Conservation (phyloP, 1,140 invertebrate species). For the Bombus consobrinus region DNA sequence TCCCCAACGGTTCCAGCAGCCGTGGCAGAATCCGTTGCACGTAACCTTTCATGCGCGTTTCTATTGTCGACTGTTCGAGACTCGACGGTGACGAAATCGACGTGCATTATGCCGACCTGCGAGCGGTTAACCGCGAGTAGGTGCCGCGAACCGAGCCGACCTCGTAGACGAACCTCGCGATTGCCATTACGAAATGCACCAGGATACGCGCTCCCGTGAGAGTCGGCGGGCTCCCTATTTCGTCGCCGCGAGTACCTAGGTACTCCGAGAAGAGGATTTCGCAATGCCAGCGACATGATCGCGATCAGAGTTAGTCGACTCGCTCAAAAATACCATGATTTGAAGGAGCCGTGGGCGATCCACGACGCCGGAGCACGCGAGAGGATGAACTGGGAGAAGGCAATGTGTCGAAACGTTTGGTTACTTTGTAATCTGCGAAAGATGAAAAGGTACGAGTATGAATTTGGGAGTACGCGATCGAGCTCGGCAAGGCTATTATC, state of each 20-base stretch:
- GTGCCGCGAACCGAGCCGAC: constrained; percentile 63
- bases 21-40: constrained; percentile 54
- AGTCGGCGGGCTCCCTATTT: constrained; percentile 15
- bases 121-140: constrained; percentile 62
- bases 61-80: constrained; percentile 71
- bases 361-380: not conserved
- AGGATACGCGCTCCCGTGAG: constrained; percentile 53
- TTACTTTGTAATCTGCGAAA: not conserved
- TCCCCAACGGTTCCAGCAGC: constrained; percentile 58
- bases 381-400: too few species aligned
- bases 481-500: too few species aligned
- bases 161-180: constrained; percentile 27
- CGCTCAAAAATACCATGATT: not conserved
- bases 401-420: not conserved
- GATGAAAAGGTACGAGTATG: not conserved
- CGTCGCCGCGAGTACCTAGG: not conserved
- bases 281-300: not conserved
- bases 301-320: not conserved
- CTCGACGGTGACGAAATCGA: constrained; percentile 70
- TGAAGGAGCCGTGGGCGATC: not conserved
- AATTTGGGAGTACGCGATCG: too few species aligned
- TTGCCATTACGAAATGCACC: constrained; percentile 57
- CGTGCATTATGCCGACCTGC: constrained; percentile 61
- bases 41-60: constrained; percentile 77
- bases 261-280: not conserved